Evolutionary conservation across 1,140 invertebrate species (phyloP), one percentile per base, ranked within the genome.

Genomic region (Solenopsis fugax): DNA sequence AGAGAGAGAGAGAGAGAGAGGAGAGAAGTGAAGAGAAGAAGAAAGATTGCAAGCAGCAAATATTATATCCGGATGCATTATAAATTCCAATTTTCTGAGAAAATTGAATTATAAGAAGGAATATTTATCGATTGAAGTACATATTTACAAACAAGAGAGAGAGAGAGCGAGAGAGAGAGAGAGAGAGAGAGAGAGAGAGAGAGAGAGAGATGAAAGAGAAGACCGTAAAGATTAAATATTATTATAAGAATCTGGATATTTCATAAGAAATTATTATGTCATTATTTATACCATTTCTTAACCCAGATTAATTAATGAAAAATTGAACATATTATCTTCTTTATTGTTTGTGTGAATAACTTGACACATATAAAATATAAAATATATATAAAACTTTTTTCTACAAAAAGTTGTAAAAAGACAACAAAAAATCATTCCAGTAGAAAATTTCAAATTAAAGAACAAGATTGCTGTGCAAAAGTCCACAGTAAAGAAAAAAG

Each of bases 381-480:
- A 18, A 62, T 62, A 34, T 1, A 64, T 64, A 37, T n/a, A 4
- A 37, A 65, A 65, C 9, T 7, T 29, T 9, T 24, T 24, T 24
- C 3, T 6, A 18, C n/a, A 0, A 16, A 0, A 34, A 16, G n/a
- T 4, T 64, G 16, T 9, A 48, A 21, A 18, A 18, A 24, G 41
- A 56, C 2, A 24, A 48, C 2, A 34, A n/a, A 5, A 24, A 77
- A 29, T 41, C 18, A 58, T 76, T 62, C 3, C 34, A 48, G 18
- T 21, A 50, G 10, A 48, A 41, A 62, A 76, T 5, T 13, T 77
- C 12, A 60, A 77, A n/a, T 62, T 62, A 62, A 77, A 62, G 41
- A 54, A 75, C 3, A 75, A 12, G 10, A 12, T 21, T 52, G 34
- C 56, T 56, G 16, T 29, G 29, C 29, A 29, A 29, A 29, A 29